These are phyloP conservation scores for Serilophus lunatus DNA, from an alignment of 2,113 vertebrate genomes.

Conservation along the genomic window DNA sequence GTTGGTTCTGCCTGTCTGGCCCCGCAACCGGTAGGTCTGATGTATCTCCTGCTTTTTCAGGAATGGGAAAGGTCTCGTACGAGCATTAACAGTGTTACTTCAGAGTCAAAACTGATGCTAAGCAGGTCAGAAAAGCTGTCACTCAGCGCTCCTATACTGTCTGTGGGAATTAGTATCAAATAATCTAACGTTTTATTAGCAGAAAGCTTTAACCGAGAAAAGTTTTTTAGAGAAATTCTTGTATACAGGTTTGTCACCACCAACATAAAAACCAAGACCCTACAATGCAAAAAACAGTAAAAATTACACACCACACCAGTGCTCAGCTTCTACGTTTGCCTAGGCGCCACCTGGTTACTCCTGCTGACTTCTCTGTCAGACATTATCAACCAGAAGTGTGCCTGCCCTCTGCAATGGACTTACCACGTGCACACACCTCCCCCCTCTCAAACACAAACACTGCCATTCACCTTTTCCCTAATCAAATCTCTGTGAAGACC, in stretches of 20 bases:
- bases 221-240: not conserved
- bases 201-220: not conserved
- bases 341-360: not conserved
- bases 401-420: not conserved
- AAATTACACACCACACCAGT: not conserved
- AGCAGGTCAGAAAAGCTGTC: not conserved
- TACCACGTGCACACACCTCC: not conserved
- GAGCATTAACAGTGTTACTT: not conserved
- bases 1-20: not conserved
- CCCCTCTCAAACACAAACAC: not conserved
- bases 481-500: slow-evolving; percentile 48
- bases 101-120: not conserved
- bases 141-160: not conserved
- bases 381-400: not conserved
- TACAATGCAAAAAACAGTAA: not conserved
- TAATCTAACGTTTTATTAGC: not conserved
- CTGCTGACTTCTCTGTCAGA: not conserved
- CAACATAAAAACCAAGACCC: not conserved
- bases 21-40: not conserved
- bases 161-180: not conserved
- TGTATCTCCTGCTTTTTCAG: not conserved
- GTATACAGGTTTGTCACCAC: not conserved
- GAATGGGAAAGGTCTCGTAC: not conserved
- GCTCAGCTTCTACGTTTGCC: not conserved
- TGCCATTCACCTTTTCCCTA: slow-evolving; percentile 20